These are phyloP conservation scores for Dreissena rostriformis DNA, from an alignment of 1,140 invertebrate genomes.

Conservation along the genomic window DNA sequence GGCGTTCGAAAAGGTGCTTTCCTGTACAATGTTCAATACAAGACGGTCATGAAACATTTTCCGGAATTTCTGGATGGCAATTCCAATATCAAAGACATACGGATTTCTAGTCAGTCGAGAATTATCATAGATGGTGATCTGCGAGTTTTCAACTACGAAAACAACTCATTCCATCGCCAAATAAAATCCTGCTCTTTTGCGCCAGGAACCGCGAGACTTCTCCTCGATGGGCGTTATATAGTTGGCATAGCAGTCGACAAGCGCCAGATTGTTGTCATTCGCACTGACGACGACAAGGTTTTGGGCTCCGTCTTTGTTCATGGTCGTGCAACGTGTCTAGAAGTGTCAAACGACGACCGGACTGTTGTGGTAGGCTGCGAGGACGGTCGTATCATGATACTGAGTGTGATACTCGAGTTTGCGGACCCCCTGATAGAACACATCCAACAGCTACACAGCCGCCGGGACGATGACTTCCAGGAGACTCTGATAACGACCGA, in stretches of 20 bases:
- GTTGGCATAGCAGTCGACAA: constrained; percentile 62
- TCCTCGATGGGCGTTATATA: constrained; percentile 70
- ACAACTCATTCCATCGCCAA: constrained; percentile 26
- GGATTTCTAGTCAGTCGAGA: constrained; percentile 57
- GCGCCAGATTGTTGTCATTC: constrained; percentile 62
- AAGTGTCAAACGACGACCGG: constrained; percentile 74
- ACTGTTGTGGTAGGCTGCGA: constrained; percentile 75
- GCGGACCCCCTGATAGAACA: constrained; percentile 72
- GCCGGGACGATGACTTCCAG: constrained; percentile 29
- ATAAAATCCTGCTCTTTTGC: constrained; percentile 57
- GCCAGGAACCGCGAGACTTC: constrained; percentile 44
- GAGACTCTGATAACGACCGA: constrained; percentile 47
- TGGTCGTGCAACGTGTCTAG: constrained; percentile 68
- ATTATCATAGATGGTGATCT: constrained; percentile 65
- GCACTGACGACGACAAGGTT: constrained; percentile 63
- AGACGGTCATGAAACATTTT: constrained; percentile 65
- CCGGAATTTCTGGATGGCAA: constrained; percentile 56
- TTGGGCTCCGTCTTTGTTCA: constrained; percentile 71
- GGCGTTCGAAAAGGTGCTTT: constrained; percentile 67
- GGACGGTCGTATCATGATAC: constrained; percentile 74
- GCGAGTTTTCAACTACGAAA: constrained; percentile 58
- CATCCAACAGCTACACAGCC: constrained; percentile 68
- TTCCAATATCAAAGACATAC: constrained; percentile 52
- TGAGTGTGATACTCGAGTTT: constrained; percentile 70
- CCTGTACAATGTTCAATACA: constrained; percentile 66